Base-by-base conservation (phyloP, 2,797 vertebrate species). In the Apogon hyalosoma region DNA sequence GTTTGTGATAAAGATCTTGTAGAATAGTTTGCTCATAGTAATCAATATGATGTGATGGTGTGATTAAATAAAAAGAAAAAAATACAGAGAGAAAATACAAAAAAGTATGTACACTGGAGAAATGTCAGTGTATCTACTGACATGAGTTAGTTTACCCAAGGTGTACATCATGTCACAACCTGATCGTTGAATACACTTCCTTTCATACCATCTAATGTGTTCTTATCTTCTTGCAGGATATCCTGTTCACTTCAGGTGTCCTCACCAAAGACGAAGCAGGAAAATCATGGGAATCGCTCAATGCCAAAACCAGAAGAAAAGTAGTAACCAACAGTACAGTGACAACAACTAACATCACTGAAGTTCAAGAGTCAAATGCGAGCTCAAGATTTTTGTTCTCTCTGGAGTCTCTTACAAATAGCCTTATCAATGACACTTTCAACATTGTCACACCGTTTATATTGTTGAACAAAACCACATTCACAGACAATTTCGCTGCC, bases 161-260 rank as follows among this genome's bases (percentile, higher is more conserved):
- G 28, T 31, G 28, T 31, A 31, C 28, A 31, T 31, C 2, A 31
- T 6, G 5, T 6, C 5, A 31, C 28, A 31, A 31, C 2, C 28
- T 31, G 4, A 1, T 45, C 3, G 45, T 5, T 31, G 6, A 31
- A 16, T 13, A 3, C 6, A 10, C 10, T 40, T 39, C 8, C 46
- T 49, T 55, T 33, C 0, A 33, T 4, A 11, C n/a, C 3, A 57
- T n/a, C 46, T 38, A 71, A 69, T 18, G 8, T 36, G 1, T 39
- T 11, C 1, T 21, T 68, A 64, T 40, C 7, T 69, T 71, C 66
- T 92, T 4, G 33, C 79, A 98, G 96, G 14, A 93, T 31, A 57
- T 97, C 63, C 90, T 97, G 2, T 42, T 31, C 7, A 93, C 88
- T 4, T 84, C 94, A 41, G 85, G 92, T 6, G 1, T 89, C 8